These are phyloP conservation scores for Peromyscus nudipes DNA, from an alignment of 2,797 vertebrate genomes.

Conservation along the genomic window DNA sequence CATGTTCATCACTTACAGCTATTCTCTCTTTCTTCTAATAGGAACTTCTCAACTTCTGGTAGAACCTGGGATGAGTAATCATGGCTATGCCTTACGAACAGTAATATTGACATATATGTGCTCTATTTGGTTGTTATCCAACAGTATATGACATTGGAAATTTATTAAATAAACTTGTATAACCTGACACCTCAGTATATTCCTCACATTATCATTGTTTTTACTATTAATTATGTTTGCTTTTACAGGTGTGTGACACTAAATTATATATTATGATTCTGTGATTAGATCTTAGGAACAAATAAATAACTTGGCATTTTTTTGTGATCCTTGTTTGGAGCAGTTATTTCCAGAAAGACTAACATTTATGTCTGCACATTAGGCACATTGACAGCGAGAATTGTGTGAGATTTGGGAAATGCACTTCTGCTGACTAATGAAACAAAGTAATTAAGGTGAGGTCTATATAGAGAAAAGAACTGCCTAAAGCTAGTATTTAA, in stretches of 20 bases:
- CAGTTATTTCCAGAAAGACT: not conserved
- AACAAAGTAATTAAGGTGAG: not conserved
- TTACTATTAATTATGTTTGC: not conserved
- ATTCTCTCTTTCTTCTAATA: not conserved
- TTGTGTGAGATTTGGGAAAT: not conserved
- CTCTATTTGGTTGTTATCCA: not conserved
- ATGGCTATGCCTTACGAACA: too few species aligned
- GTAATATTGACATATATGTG: too few species aligned
- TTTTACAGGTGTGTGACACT: not conserved
- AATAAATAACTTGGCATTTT: not conserved
- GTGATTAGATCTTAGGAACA: not conserved
- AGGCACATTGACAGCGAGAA: not conserved
- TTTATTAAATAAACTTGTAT: not conserved
- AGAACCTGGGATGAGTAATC: not conserved
- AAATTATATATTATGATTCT: not conserved
- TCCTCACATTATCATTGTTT: not conserved
- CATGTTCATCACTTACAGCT: not conserved
- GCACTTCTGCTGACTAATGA: not conserved
- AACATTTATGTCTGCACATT: not conserved
- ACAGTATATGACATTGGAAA: not conserved
- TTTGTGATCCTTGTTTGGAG: not conserved
- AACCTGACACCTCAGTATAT: not conserved
- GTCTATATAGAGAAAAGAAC: not conserved
- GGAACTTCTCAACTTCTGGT: not conserved
- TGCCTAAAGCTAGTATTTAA: not conserved